A percentile compares a stretch with the other conserved stretches of the same genome.
These are phyloP conservation scores for Pseudomyrmex dendroicus DNA, from an alignment of 1,140 invertebrate species.

Conservation along the genomic window DNA sequence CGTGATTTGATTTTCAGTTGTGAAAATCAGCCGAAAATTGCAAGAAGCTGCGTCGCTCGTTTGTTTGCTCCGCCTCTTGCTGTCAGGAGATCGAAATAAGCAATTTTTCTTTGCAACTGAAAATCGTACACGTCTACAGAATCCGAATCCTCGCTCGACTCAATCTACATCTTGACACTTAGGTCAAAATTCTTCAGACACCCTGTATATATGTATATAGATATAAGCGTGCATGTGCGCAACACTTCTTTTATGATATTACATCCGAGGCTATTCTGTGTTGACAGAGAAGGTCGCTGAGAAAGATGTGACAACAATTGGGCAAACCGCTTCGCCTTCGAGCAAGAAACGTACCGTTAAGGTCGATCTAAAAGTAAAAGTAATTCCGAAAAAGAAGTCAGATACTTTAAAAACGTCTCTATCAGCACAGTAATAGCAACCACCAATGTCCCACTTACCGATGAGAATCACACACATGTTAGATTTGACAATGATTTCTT, in stretches of 20 bases:
- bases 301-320: constrained; percentile 84
- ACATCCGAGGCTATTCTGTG: constrained; percentile 86
- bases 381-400: constrained; percentile 88
- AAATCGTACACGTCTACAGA: too few relatives aligned
- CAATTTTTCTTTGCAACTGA: too few relatives aligned
- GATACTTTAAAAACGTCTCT: constrained; percentile 81
- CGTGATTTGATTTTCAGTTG: too few relatives aligned
- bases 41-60: too few relatives aligned
- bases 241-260: constrained; percentile 29
- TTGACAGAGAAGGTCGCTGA: constrained; percentile 86
- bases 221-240: too few relatives aligned
- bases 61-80: too few relatives aligned
- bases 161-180: too few relatives aligned
- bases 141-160: background rate
- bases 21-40: too few relatives aligned
- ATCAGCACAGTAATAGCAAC: constrained; percentile 81
- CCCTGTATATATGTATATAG: too few relatives aligned
- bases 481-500: constrained; percentile 26
- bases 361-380: constrained; percentile 92
- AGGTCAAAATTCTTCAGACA: too few relatives aligned
- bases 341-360: constrained; percentile 91
- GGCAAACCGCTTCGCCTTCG: constrained; percentile 88
- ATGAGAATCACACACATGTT: constrained; percentile 21
- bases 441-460: constrained; percentile 32
- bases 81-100: too few relatives aligned